Base-by-base conservation (phyloP, 2,113 vertebrate species). In the Eulacestoma nigropectus region DNA sequence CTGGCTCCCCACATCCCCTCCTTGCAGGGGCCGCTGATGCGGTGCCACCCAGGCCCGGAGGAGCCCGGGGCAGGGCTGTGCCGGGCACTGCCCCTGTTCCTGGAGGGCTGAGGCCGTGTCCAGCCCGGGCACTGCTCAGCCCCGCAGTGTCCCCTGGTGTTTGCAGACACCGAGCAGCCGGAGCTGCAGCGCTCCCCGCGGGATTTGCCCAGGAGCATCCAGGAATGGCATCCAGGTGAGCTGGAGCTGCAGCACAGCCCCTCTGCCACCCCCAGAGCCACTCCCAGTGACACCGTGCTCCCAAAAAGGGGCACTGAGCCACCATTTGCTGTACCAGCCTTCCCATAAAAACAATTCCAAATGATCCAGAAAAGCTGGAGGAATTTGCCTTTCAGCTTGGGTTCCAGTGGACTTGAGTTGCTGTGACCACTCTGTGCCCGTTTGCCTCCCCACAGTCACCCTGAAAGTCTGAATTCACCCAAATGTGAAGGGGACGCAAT, bases 91-190 rank as follows among this genome's bases (percentile, higher is more conserved):
- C 3, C 26, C 16, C 15, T n/a, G 35, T 15, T 56, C 41, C 30
- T 37, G 55, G 29, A 53, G 65, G 46, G 64, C 62, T 17, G 41
- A 39, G 78, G 53, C 57, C 56, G 5, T 0, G 42, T 6, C 62
- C 49, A 47, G 47, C 53, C 49, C 8, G 64, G 95, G 57, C 90
- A 27, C 78, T 75, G 52, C 78, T 90, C 72, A n/a, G 89, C 69
- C 27, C 35, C 53, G 9, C 78, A 91, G 87, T 84, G 93, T 89
- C 77, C 84, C 90, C 84, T 93, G 81, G 81, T 79, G 81, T 92
- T 27, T 20, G 92, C 37, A 74, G 37, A 13, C 55, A 42, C 42
- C 6, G 18, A 82, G 82, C 37, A 83, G 63, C 53, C 13, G 7
- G 55, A 13, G 29, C n/a, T 30, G 44, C 30, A 16, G 33, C 5